Evolutionary conservation across 2,888 invertebrate species (phyloP).

Genomic region (Eupeodes luniger): DNA sequence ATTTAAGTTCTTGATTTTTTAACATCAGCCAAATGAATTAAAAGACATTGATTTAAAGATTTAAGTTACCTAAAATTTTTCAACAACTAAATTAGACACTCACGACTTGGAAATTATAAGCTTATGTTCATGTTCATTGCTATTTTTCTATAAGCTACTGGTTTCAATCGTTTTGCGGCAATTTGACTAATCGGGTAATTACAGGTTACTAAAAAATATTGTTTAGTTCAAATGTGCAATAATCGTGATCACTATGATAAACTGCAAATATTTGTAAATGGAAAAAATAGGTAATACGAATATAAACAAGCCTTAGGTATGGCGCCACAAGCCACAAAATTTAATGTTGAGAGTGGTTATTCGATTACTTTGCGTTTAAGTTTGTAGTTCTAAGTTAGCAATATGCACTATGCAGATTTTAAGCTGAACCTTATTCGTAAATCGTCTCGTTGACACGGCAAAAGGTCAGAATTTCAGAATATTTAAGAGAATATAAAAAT

Average conservation of each 20-base stretch:
- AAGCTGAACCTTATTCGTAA: too few relatives aligned
- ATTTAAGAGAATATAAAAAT: too few relatives aligned
- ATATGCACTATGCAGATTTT: too few relatives aligned
- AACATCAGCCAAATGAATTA: not conserved
- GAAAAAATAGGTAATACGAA: not conserved
- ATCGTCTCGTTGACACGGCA: too few relatives aligned
- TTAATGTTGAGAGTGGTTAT: not conserved
- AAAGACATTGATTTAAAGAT: not conserved
- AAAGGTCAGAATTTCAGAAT: too few relatives aligned
- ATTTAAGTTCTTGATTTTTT: too few relatives aligned
- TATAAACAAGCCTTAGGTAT: not conserved
- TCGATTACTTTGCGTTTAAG: not conserved
- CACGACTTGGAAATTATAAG: not conserved
- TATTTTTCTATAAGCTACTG: not conserved
- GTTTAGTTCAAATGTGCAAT: not conserved
- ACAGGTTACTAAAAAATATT: not conserved
- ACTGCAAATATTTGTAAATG: not conserved
- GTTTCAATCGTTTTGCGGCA: not conserved
- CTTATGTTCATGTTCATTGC: not conserved
- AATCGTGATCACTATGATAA: not conserved
- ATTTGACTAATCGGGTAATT: constrained; percentile 18
- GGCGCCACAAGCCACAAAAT: not conserved
- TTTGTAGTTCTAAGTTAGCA: too few relatives aligned
- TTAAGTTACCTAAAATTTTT: too few relatives aligned
- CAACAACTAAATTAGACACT: not conserved